Evolutionary conservation across 1,140 invertebrate genomes (phyloP).

Genomic region (Lerema accius): DNA sequence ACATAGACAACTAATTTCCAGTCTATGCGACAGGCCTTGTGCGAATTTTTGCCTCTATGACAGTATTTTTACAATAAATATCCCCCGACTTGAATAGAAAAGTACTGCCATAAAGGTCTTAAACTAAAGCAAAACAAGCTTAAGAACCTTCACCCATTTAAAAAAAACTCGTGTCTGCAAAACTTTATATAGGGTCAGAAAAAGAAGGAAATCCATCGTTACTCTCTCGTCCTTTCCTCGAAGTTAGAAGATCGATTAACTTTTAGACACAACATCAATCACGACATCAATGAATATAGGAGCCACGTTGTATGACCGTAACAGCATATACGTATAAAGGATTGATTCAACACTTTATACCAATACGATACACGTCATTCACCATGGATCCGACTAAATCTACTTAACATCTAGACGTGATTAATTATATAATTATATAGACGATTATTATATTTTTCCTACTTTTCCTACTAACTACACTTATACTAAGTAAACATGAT

Average conservation of each 20-base stretch:
- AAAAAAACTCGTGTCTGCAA: no score
- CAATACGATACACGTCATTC: background rate
- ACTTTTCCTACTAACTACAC: background rate
- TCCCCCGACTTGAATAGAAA: no score
- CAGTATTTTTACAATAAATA: background rate
- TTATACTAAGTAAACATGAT: background rate
- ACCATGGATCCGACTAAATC: background rate
- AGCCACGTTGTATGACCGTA: background rate
- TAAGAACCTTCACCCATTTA: no score
- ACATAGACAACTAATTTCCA: background rate
- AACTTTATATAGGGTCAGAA: no score
- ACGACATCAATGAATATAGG: background rate
- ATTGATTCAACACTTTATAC: background rate
- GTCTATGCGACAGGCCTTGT: conserved; percentile 15
- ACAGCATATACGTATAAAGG: background rate
- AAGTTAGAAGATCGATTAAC: no score
- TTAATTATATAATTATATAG: no score
- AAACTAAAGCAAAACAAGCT: no score
- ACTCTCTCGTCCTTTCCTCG: no score
- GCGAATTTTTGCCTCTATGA: background rate
- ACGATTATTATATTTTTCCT: background rate
- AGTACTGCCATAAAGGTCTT: background rate
- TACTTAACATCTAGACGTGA: background rate
- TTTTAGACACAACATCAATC: no score
- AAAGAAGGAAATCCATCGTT: no score